These are phyloP conservation scores for Argyresthia albistria DNA, from an alignment of 2,888 invertebrate species.

Conservation along the genomic window DNA sequence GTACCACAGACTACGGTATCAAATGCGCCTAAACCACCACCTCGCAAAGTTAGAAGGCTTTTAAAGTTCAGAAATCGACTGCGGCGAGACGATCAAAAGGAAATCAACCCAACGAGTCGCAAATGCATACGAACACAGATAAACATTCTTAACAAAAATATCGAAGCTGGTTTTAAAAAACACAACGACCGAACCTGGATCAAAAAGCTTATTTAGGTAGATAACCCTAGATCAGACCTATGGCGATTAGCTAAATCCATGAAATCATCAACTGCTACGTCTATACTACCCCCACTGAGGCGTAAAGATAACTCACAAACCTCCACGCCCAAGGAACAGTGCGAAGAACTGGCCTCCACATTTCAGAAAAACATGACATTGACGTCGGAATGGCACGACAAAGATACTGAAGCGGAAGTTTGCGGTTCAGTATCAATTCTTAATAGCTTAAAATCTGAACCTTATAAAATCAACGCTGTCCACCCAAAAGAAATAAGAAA, in stretches of 20 bases:
- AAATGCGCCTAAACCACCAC: not conserved
- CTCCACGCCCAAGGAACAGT: not conserved
- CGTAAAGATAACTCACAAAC: not conserved
- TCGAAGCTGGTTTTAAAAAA: not conserved
- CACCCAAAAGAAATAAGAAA: slow-evolving; percentile 1
- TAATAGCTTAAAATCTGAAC: not conserved
- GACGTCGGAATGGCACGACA: slow-evolving; percentile 2
- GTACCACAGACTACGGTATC: not conserved
- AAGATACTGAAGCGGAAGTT: slow-evolving; percentile 1
- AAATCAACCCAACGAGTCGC: not conserved
- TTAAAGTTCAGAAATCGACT: slow-evolving; percentile 2
- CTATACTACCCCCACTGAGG: slow-evolving; percentile 3
- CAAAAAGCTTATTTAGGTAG: slow-evolving; percentile 2
- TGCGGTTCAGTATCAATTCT: not conserved
- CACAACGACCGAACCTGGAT: slow-evolving; percentile 5
- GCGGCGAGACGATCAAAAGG: not conserved
- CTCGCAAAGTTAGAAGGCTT: slow-evolving; percentile 1
- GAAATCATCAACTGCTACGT: not conserved
- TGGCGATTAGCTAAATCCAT: slow-evolving; percentile 5
- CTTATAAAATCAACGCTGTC: not conserved
- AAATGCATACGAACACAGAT: not conserved
- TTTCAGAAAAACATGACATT: slow-evolving; percentile 6
- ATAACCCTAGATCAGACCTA: slow-evolving; percentile 4
- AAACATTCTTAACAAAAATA: not conserved
- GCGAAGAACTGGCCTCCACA: slow-evolving; percentile 5